Percentiles rank a stretch among this genome's conserved stretches.
phyloP scores from a whole-genome alignment of 1,140 invertebrate genomes.

The Brachionus rotundiformis region DNA sequence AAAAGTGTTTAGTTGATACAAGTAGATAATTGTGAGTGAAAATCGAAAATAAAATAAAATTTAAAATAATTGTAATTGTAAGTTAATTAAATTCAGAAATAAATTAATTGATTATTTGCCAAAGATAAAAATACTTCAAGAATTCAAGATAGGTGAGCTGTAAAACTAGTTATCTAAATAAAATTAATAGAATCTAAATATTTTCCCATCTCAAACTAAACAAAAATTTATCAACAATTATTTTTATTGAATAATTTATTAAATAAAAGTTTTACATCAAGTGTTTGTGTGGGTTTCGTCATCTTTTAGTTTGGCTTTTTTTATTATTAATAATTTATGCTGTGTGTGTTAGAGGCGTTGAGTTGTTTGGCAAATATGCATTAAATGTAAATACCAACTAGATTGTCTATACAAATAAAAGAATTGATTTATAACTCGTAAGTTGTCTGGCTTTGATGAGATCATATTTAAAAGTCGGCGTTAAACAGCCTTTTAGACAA shows the following conservation, averaged over 20 bases:
- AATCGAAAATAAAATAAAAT: neutral
- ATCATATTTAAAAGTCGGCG: neutral
- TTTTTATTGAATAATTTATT: too few relatives aligned
- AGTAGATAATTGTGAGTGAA: neutral
- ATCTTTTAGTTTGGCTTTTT: neutral
- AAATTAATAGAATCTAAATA: too few relatives aligned
- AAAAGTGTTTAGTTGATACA: too few relatives aligned
- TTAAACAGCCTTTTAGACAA: neutral
- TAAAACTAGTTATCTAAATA: too few relatives aligned
- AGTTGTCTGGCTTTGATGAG: neutral
- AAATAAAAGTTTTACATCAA: too few relatives aligned
- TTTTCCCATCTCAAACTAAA: too few relatives aligned
- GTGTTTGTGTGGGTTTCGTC: too few relatives aligned
- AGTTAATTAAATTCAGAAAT: neutral
- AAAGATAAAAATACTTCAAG: too few relatives aligned
- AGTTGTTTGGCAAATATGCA: neutral
- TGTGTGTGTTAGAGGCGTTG: neutral
- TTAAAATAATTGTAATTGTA: neutral
- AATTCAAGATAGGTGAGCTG: too few relatives aligned
- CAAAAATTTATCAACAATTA: too few relatives aligned
- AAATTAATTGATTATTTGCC: neutral
- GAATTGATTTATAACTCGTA: constrained; percentile 1
- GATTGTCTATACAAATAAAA: neutral
- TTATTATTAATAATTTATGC: neutral
- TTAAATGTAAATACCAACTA: neutral